phyloP scores from a whole-genome alignment of 2,888 invertebrate genomes.

The Amphimallon solstitiale region DNA sequence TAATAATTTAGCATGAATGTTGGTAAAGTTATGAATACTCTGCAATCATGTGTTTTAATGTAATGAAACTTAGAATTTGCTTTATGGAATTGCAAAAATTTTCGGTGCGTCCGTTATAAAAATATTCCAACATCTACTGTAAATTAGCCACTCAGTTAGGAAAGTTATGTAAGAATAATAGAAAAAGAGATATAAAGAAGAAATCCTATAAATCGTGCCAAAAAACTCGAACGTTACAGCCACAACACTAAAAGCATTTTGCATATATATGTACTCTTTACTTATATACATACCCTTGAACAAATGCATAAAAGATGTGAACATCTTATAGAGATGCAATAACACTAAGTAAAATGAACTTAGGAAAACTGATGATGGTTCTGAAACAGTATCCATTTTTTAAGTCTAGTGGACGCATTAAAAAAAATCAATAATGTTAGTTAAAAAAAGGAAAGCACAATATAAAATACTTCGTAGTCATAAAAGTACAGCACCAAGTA shows the following conservation, averaged over 20 bases:
- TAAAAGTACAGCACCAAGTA: too few species aligned
- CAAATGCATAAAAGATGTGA: conserved; percentile 38
- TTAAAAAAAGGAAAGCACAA: neutral
- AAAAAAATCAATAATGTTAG: conserved; percentile 1
- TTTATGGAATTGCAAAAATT: too few species aligned
- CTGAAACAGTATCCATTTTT: conserved; percentile 35
- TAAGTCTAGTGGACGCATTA: neutral
- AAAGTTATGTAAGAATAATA: conserved; percentile 27
- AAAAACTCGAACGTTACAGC: conserved; percentile 27
- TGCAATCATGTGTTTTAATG: too few species aligned
- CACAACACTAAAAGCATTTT: conserved; percentile 37
- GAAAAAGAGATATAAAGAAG: conserved; percentile 29
- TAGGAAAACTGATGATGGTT: conserved; percentile 38
- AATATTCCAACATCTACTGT: conserved; percentile 1
- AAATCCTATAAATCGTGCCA: conserved; percentile 29
- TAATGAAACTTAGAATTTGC: too few species aligned
- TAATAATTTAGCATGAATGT: too few species aligned
- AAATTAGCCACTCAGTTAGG: conserved; percentile 30
- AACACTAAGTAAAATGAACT: conserved; percentile 39
- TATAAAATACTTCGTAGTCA: too few species aligned
- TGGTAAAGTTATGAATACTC: too few species aligned
- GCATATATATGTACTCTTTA: conserved; percentile 6
- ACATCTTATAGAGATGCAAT: conserved; percentile 38
- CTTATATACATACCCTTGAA: conserved; percentile 38
- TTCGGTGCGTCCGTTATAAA: neutral